These are phyloP conservation scores for Drosophila cracens DNA, from an alignment of 2,888 invertebrate genomes.

Conservation along the genomic window DNA sequence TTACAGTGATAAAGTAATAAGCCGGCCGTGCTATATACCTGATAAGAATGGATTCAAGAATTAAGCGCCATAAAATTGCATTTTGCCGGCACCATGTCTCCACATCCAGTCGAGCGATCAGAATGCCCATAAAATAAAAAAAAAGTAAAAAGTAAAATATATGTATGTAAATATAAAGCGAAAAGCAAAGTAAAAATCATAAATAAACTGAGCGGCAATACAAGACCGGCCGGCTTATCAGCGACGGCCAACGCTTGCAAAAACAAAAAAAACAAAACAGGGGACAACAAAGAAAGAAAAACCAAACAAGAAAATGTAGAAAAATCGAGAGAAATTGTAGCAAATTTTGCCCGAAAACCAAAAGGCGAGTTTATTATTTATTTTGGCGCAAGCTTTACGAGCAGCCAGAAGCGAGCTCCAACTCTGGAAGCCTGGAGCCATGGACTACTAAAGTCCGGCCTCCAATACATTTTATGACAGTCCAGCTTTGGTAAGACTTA, in stretches of 20 bases:
- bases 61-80: conserved; percentile 81
- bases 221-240: conserved; percentile 59
- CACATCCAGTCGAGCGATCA: conserved; percentile 62
- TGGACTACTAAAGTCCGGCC: conserved; percentile 28
- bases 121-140: conserved; percentile 32
- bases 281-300: conserved; percentile 22
- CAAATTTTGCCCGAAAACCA: conserved; percentile 46
- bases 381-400: conserved; percentile 79
- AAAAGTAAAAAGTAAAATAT: conserved; percentile 32
- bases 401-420: conserved; percentile 45
- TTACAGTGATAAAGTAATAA: conserved; percentile 64
- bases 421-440: conserved; percentile 5
- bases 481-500: conserved; percentile 58
- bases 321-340: conserved; percentile 34
- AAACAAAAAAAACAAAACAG: conserved; percentile 12
- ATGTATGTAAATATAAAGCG: conserved; percentile 11
- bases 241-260: conserved; percentile 59
- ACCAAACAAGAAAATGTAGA: conserved; percentile 14
- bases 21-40: conserved; percentile 53
- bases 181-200: conserved; percentile 65
- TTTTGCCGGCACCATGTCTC: conserved; percentile 41
- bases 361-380: conserved; percentile 77
- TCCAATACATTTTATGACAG: conserved; percentile 74
- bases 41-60: conserved; percentile 72
- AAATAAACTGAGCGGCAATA: conserved; percentile 59